Conservation (phyloP, 2,113 vertebrate genomes). For the Phylloscopus trochiloides region DNA sequence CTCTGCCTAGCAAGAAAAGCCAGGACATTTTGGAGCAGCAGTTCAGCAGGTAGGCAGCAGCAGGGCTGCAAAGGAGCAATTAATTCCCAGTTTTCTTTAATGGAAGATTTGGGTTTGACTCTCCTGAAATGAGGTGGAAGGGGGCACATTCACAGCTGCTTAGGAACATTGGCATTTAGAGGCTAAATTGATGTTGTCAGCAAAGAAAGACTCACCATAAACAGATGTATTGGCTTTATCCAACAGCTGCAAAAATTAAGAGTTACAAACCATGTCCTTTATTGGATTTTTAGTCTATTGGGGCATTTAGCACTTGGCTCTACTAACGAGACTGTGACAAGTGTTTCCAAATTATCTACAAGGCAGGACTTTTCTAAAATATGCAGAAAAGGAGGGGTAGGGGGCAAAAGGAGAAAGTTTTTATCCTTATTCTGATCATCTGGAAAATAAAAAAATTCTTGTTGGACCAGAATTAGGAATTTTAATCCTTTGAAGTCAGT, state of each 20-base stretch:
- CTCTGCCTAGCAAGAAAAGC: neutral
- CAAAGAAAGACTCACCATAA: constrained; percentile 48
- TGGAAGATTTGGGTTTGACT: neutral
- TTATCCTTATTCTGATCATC: neutral
- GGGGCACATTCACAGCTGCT: neutral
- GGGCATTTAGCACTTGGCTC: neutral
- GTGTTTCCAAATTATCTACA: neutral
- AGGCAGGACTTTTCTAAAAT: neutral
- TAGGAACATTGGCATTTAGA: neutral
- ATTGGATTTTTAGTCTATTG: neutral
- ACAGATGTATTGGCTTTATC: constrained; percentile 29
- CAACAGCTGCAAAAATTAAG: constrained; percentile 69
- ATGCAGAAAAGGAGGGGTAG: neutral
- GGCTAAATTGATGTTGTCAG: neutral
- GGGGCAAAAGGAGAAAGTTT: neutral
- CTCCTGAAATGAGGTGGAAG: neutral
- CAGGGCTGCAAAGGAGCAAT: neutral
- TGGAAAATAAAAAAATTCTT: neutral
- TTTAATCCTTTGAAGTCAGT: neutral
- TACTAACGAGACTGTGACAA: neutral
- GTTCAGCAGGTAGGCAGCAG: constrained; percentile 43
- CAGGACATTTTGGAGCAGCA: neutral
- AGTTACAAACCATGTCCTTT: constrained; percentile 16
- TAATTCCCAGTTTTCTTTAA: neutral
- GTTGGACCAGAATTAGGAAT: neutral